These are phyloP conservation scores for Phengaris alcon DNA, from an alignment of 2,888 invertebrate species.

Conservation along the genomic window DNA sequence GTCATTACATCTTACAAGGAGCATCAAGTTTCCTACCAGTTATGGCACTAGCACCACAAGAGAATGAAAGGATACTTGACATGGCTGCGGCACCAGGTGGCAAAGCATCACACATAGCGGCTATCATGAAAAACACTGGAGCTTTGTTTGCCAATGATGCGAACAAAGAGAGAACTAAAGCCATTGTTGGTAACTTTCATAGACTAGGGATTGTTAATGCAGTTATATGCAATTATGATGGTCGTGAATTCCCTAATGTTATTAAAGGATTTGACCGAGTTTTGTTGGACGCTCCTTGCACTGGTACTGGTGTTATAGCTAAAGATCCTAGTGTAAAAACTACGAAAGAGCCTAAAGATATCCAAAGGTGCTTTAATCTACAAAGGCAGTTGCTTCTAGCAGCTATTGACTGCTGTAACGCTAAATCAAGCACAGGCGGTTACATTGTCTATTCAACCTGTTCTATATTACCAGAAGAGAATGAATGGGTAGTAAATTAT, in stretches of 20 bases:
- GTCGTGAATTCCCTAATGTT: slow-evolving; percentile 88
- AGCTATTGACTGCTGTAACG: slow-evolving; percentile 98
- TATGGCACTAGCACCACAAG: slow-evolving; percentile 98
- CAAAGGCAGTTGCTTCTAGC: slow-evolving; percentile 95
- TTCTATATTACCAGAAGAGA: slow-evolving; percentile 98
- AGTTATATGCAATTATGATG: slow-evolving; percentile 93
- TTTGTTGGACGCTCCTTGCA: slow-evolving; percentile 97
- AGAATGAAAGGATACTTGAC: slow-evolving; percentile 95
- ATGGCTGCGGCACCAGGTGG: slow-evolving; percentile 99
- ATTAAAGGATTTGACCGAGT: slow-evolving; percentile 97
- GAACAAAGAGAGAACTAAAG: slow-evolving; percentile 92
- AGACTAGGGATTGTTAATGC: slow-evolving; percentile 96
- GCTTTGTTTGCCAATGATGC: slow-evolving; percentile 97
- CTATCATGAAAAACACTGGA: slow-evolving; percentile 99
- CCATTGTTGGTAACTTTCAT: slow-evolving; percentile 97
- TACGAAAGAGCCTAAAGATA: slow-evolving; percentile 92
- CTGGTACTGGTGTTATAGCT: slow-evolving; percentile 98
- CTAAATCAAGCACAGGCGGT: slow-evolving; percentile 94
- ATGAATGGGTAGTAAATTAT: slow-evolving; percentile 98
- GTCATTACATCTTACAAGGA: slow-evolving; percentile 97
- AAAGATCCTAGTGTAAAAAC: slow-evolving; percentile 98
- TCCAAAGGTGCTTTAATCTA: slow-evolving; percentile 93
- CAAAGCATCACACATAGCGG: slow-evolving; percentile 98
- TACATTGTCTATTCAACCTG: slow-evolving; percentile 99
- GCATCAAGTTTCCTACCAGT: slow-evolving; percentile 98